Evolutionary conservation across 2,797 vertebrate genomes (phyloP).

Genomic region (Myotis vivesi): DNA sequence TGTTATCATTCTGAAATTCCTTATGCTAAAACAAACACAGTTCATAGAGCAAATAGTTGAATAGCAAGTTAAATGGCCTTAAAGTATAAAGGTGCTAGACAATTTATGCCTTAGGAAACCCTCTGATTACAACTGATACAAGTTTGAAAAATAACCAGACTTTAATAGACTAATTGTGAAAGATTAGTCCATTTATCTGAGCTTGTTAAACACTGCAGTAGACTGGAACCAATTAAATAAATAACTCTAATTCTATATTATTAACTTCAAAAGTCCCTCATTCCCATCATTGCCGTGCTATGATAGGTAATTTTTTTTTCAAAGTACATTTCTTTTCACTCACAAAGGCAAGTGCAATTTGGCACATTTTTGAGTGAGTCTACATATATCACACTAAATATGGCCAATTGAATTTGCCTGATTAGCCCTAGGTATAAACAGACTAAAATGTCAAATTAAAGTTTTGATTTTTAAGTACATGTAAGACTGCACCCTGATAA

Average conservation of each 20-base stretch:
- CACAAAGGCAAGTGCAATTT: slow-evolving; percentile 15
- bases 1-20: slow-evolving; percentile 24
- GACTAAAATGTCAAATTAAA: background rate
- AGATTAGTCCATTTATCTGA: slow-evolving; percentile 80
- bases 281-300: slow-evolving; percentile 55
- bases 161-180: slow-evolving; percentile 80
- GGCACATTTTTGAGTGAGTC: slow-evolving; percentile 30
- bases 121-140: slow-evolving; percentile 9
- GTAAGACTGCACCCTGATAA: background rate
- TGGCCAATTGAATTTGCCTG: background rate
- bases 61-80: background rate
- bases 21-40: slow-evolving; percentile 61
- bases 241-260: slow-evolving; percentile 80
- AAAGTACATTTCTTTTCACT: background rate
- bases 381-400: background rate
- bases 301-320: slow-evolving; percentile 61
- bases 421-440: background rate
- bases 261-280: slow-evolving; percentile 78
- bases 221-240: slow-evolving; percentile 83
- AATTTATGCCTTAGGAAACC: slow-evolving; percentile 35
- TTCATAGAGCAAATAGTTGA: slow-evolving; percentile 44
- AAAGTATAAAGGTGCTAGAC: slow-evolving; percentile 21
- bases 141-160: slow-evolving; percentile 70
- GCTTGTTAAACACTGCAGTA: slow-evolving; percentile 79
- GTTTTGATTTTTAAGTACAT: background rate